Evolutionary conservation across 2,113 vertebrate species (phyloP).

Genomic region (Prietella phreatophila): DNA sequence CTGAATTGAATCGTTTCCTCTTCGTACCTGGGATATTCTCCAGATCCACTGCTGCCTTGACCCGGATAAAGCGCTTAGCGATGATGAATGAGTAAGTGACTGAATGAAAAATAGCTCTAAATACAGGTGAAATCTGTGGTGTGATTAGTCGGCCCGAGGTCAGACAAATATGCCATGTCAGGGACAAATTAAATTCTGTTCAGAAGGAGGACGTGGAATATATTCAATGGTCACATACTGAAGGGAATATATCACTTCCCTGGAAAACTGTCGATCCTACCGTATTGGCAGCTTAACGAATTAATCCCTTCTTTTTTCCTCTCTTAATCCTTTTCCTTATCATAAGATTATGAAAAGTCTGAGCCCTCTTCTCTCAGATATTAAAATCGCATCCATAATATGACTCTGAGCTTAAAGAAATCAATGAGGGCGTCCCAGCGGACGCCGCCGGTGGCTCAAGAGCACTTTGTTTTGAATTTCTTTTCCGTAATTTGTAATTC

Average conservation of each 20-base stretch:
- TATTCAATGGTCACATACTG: conserved; percentile 55
- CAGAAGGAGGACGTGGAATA: conserved; percentile 64
- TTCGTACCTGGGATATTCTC: neutral
- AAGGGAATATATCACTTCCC: conserved; percentile 71
- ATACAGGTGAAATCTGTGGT: conserved; percentile 21
- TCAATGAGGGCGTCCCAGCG: conserved; percentile 52
- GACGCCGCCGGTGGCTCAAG: conserved; percentile 58
- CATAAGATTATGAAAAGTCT: conserved; percentile 79
- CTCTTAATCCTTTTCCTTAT: conserved; percentile 76
- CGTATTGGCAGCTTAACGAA: conserved; percentile 80
- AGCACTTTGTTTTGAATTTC: conserved; percentile 70
- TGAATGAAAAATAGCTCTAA: neutral
- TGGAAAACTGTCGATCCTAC: conserved; percentile 71
- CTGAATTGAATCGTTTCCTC: too few relatives aligned
- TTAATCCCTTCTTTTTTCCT: conserved; percentile 81
- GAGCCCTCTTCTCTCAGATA: conserved; percentile 74
- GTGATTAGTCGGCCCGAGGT: conserved; percentile 34
- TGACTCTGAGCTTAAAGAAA: conserved; percentile 71
- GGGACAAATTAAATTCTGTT: conserved; percentile 59
- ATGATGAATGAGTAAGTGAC: neutral
- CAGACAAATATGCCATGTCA: conserved; percentile 44
- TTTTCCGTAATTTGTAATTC: conserved; percentile 67
- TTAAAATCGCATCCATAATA: conserved; percentile 78
- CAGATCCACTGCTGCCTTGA: neutral
- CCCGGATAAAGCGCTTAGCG: neutral